Percentiles rank a stretch among this genome's conserved stretches.
Conservation (phyloP, 2,113 vertebrate genomes). For the Aplodontia rufa region DNA sequence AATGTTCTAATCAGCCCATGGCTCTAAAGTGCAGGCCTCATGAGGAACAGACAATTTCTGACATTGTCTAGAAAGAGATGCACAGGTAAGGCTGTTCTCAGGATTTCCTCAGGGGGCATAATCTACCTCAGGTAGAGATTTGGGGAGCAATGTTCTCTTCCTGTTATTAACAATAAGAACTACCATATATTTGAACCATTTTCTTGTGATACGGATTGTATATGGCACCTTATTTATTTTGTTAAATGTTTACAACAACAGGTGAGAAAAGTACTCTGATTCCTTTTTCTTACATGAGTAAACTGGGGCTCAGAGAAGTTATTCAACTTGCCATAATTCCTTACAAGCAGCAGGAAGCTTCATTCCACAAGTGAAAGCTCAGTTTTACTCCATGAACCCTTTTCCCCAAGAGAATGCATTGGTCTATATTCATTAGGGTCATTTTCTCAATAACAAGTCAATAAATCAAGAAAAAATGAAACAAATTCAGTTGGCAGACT, state of each 20-base stretch:
- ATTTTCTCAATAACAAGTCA: background rate
- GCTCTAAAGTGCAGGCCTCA: background rate
- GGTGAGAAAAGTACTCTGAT: background rate
- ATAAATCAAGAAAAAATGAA: background rate
- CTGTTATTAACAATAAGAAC: background rate
- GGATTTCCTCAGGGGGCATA: background rate
- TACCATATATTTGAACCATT: background rate
- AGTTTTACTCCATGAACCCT: background rate
- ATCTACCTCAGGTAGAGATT: background rate
- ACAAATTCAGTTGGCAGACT: background rate
- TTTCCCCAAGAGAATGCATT: background rate
- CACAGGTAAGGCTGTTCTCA: background rate
- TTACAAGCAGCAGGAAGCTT: background rate
- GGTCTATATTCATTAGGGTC: background rate
- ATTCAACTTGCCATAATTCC: background rate
- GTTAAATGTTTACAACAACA: background rate
- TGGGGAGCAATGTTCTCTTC: background rate
- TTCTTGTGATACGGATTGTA: background rate
- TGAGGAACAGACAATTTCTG: background rate
- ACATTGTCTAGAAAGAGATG: background rate
- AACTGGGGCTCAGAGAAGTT: background rate
- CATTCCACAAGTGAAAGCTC: background rate
- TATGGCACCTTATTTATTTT: background rate
- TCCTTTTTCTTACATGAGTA: background rate
- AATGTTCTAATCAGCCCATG: background rate